Conservation (phyloP, 2,113 vertebrate species). For the Irena cyanogastra region DNA sequence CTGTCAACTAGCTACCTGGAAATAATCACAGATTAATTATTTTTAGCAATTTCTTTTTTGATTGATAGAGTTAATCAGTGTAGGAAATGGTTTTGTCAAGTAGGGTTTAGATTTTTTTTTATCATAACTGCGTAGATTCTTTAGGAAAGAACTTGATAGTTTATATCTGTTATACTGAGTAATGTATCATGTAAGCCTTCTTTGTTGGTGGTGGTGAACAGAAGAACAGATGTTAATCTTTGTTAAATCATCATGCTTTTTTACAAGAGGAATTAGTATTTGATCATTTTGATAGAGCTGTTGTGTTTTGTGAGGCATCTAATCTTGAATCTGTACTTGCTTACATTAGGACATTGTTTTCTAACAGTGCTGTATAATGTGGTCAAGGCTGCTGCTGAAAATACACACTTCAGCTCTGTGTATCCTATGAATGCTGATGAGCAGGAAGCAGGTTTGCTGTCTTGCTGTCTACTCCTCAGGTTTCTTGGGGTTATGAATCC, state of each 20-base stretch:
- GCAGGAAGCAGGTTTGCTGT: neutral
- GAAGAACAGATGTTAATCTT: neutral
- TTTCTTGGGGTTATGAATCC: neutral
- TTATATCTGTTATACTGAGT: neutral
- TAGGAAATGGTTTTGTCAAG: neutral
- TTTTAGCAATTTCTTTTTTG: neutral
- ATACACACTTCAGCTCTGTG: neutral
- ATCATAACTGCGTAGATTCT: neutral
- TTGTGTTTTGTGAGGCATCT: neutral
- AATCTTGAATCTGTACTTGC: neutral
- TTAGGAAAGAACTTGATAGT: neutral
- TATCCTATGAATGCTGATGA: neutral
- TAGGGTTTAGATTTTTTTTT: neutral
- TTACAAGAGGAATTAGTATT: neutral
- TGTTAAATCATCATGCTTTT: neutral
- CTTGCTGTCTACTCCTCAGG: neutral
- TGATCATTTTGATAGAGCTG: neutral
- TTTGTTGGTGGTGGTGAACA: neutral
- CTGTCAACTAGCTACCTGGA: neutral
- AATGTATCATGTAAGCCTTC: neutral
- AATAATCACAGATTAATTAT: neutral
- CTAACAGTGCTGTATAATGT: neutral
- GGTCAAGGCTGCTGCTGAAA: neutral
- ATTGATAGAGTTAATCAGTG: neutral
- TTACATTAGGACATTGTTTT: neutral